phyloP scores from a whole-genome alignment of 2,888 invertebrate species.

The Acheta domesticus region DNA sequence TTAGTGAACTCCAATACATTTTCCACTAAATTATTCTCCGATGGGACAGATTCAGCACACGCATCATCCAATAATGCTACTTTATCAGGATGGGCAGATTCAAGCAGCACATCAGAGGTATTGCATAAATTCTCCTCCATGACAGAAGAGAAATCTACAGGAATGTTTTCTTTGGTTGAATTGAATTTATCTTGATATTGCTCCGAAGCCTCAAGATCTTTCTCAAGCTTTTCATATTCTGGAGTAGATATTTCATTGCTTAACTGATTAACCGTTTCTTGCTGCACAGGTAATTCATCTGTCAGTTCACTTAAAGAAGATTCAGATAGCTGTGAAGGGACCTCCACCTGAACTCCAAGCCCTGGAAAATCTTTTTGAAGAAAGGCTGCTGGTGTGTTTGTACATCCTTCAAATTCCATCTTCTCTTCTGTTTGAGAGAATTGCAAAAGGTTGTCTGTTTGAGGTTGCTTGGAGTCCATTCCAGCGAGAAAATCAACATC shows the following conservation, averaged over 20 bases:
- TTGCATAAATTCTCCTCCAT: not conserved
- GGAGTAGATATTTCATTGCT: slow-evolving; percentile 19
- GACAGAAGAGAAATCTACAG: not conserved
- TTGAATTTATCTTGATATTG: not conserved
- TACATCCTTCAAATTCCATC: not conserved
- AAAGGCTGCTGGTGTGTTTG: not conserved
- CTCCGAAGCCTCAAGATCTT: not conserved
- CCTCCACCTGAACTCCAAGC: not conserved
- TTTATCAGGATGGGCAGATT: not conserved
- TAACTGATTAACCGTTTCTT: not conserved
- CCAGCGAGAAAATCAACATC: not conserved
- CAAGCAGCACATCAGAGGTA: not conserved
- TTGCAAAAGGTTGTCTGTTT: not conserved
- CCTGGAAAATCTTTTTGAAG: not conserved
- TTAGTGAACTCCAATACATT: too few species aligned
- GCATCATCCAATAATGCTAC: not conserved
- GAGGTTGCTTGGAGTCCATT: not conserved
- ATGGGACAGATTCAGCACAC: not conserved
- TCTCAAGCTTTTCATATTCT: slow-evolving; percentile 20
- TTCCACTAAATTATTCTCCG: not conserved
- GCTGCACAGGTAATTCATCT: not conserved
- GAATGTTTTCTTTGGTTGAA: not conserved
- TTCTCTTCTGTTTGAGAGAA: too few species aligned
- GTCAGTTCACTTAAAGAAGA: not conserved
- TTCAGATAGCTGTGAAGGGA: not conserved